Evolutionary conservation across 2,888 invertebrate species (phyloP).

Genomic region (Cryptocephalus primarius): DNA sequence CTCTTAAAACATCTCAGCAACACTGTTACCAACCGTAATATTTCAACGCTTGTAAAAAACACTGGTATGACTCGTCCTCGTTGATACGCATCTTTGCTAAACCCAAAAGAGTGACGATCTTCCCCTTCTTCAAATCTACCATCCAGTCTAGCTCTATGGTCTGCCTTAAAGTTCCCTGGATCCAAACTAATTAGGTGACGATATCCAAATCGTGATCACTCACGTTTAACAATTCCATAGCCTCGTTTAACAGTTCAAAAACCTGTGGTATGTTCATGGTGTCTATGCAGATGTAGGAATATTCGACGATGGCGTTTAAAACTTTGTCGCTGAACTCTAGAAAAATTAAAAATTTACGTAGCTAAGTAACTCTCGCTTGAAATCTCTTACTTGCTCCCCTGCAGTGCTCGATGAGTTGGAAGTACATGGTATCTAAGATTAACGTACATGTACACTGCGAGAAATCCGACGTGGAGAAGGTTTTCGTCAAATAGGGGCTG

Average conservation of each 20-base stretch:
- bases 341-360: neutral
- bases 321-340: constrained; percentile 27
- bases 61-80: constrained; percentile 32
- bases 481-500: constrained; percentile 25
- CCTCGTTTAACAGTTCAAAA: constrained; percentile 42
- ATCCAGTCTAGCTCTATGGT: constrained; percentile 31
- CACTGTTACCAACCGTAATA: constrained; percentile 26
- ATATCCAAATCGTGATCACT: constrained; percentile 1
- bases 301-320: constrained; percentile 47
- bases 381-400: constrained; percentile 42
- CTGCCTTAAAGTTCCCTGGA: constrained; percentile 18
- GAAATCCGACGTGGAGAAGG: constrained; percentile 43
- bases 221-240: constrained; percentile 37
- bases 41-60: constrained; percentile 31
- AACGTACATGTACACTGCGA: constrained; percentile 47
- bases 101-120: constrained; percentile 37
- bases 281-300: constrained; percentile 45
- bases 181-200: neutral
- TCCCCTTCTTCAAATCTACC: constrained; percentile 33
- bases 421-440: constrained; percentile 46
- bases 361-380: no score
- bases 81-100: constrained; percentile 34
- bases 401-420: constrained; percentile 49
- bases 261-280: constrained; percentile 46
- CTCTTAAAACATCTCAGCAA: neutral